Conservation (phyloP, 2,888 invertebrate species). For the Eulithis prunata region DNA sequence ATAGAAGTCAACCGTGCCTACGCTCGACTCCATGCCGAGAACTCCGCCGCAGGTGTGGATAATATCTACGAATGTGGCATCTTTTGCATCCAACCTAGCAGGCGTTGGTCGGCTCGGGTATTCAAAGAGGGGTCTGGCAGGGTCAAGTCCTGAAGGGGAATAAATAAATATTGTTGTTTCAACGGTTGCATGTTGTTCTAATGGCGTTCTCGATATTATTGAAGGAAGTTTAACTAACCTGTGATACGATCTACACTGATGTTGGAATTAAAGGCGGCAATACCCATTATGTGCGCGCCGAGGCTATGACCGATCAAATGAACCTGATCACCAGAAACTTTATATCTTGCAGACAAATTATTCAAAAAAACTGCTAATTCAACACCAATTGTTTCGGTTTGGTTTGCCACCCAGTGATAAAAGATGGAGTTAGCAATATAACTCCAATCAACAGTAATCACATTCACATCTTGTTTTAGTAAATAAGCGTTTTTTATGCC, state of each 20-base stretch:
- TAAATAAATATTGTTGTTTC: not conserved
- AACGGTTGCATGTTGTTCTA: not conserved
- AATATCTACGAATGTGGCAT: conserved; percentile 86
- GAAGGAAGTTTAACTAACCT: conserved; percentile 44
- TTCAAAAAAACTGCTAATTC: conserved; percentile 54
- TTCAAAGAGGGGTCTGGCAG: conserved; percentile 88
- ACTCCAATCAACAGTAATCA: conserved; percentile 74
- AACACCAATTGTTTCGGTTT: conserved; percentile 53
- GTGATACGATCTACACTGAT: conserved; percentile 53
- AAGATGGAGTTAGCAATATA: conserved; percentile 53
- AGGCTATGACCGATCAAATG: conserved; percentile 68
- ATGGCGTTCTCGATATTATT: not conserved
- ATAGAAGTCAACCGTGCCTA: conserved; percentile 88
- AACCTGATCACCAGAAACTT: conserved; percentile 52
- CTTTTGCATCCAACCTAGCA: conserved; percentile 80
- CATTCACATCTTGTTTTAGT: conserved; percentile 62
- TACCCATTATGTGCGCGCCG: conserved; percentile 68
- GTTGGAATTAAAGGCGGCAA: conserved; percentile 53
- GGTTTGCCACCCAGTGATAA: conserved; percentile 59
- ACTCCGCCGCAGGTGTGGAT: conserved; percentile 89
- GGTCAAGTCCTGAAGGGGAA: conserved; percentile 85
- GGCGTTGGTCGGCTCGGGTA: conserved; percentile 79
- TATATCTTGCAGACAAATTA: conserved; percentile 46
- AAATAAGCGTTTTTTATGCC: conserved; percentile 73
- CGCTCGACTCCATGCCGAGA: conserved; percentile 85